Evolutionary conservation across 2,797 vertebrate species (phyloP).

Genomic region (Potorous gilbertii): DNA sequence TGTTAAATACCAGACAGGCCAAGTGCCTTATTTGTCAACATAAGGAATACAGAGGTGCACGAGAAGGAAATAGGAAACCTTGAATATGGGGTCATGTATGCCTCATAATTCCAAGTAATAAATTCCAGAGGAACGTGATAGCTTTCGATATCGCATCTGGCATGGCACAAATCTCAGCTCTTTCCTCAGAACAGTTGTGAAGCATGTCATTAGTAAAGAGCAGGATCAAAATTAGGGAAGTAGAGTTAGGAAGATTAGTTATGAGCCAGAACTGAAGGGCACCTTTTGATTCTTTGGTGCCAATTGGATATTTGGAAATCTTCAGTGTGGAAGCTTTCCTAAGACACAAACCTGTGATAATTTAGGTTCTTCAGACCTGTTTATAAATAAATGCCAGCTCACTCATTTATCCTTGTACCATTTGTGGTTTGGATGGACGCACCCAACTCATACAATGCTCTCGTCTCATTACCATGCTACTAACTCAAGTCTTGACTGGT

Average conservation of each 20-base stretch:
- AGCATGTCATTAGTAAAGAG: conserved; percentile 63
- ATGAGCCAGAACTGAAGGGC: neutral
- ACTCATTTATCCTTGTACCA: neutral
- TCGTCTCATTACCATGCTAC: neutral
- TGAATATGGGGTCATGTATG: conserved; percentile 58
- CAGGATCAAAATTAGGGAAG: conserved; percentile 56
- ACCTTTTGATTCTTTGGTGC: conserved; percentile 1
- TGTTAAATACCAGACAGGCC: conserved; percentile 82
- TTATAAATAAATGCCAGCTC: neutral
- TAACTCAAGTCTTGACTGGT: neutral
- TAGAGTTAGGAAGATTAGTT: neutral
- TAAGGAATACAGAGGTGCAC: conserved; percentile 78
- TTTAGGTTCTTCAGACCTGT: neutral
- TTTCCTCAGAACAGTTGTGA: conserved; percentile 72
- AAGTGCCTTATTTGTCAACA: conserved; percentile 84
- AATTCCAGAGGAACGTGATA: conserved; percentile 77
- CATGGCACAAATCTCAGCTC: conserved; percentile 69
- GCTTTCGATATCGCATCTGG: conserved; percentile 79
- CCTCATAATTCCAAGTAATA: conserved; percentile 66
- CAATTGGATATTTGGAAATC: conserved; percentile 1
- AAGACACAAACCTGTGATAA: conserved; percentile 5
- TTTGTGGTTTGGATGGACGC: neutral
- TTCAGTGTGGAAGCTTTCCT: neutral
- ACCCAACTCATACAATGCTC: neutral
- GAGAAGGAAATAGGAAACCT: conserved; percentile 75